Conservation (phyloP, 2,113 vertebrate genomes). For the Calyptommatus sinebrachiatus region DNA sequence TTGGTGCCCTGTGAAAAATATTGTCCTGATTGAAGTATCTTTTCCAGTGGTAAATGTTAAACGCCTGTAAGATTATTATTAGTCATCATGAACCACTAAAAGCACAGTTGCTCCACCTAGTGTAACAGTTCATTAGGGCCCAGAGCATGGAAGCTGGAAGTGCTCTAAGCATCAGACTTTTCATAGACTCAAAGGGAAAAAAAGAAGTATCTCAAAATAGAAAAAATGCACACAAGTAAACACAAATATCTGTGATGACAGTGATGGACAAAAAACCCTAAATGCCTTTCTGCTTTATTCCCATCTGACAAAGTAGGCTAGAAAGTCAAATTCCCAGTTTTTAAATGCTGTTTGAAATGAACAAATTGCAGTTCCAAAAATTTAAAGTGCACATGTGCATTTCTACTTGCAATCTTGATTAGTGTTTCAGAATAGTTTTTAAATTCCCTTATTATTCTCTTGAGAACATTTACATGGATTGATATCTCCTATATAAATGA, state of each 20-base stretch:
- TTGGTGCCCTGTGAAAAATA: not conserved
- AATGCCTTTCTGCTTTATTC: not conserved
- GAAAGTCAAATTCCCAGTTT: not conserved
- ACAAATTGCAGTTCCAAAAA: not conserved
- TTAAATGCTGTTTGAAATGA: not conserved
- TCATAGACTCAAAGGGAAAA: not conserved
- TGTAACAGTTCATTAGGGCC: not conserved
- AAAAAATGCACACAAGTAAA: not conserved
- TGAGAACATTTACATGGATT: not conserved
- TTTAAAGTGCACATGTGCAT: not conserved
- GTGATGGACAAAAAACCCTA: not conserved
- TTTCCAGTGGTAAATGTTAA: not conserved
- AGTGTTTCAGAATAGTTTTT: not conserved
- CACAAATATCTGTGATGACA: not conserved
- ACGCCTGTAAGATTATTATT: not conserved
- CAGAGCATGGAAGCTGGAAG: not conserved
- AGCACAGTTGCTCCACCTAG: not conserved
- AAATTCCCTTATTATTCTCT: not conserved
- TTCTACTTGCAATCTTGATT: not conserved
- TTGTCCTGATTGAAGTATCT: slow-evolving; percentile 4
- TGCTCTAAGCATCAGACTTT: not conserved
- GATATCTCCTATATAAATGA: not conserved
- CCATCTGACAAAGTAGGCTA: not conserved
- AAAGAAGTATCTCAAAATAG: not conserved
- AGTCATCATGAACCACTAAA: not conserved